Base-by-base conservation (phyloP, 2,888 invertebrate species). In the Tridacna gigas region DNA sequence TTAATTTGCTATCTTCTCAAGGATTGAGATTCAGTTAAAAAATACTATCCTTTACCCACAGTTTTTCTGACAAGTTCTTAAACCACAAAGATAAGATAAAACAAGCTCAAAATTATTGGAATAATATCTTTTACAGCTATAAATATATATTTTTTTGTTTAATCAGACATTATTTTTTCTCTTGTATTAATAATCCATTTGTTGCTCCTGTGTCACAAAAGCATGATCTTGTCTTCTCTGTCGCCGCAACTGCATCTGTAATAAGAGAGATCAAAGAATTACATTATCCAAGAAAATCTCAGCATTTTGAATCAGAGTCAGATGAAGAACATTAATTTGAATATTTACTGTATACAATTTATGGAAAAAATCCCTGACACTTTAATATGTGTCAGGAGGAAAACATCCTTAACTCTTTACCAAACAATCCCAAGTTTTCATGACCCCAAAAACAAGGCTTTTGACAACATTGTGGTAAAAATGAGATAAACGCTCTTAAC, bases 161-260 rank as follows among this genome's bases (percentile, higher is more conserved):
- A 18, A 22, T 20, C 22, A n/a, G 4, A n/a, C 18, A 56, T 56
- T 2, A 3, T 63, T 12, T n/a, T 22, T 22, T 12, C 25, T 22
- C n/a, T n/a, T 15, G 61, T 26, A 28, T 28, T 65, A 65, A 28
- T 25, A 65, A n/a, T 75, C 75, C 26, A 47, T 28, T 47, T 65
- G 65, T 13, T 75, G 37, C 7, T 83, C 12, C 61, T 88, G 25
- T 63, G 75, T 78, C 7, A 71, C 51, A 48, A 80, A 69, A 5
- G 74, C 25, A 56, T 89, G 71, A 0, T 80, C 79, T 2, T 74
- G 48, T 48, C 80, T 61, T 61, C 80, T 83, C 67, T 81, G 75
- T 67, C 82, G 37, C 13, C 79, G 76, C 11, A 82, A 61, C 63
- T 86, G 78, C 84, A 80, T 69, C 82, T 87, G 56, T 0, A 69